Conservation (phyloP, 2,888 invertebrate species). For the Agrochola lota region DNA sequence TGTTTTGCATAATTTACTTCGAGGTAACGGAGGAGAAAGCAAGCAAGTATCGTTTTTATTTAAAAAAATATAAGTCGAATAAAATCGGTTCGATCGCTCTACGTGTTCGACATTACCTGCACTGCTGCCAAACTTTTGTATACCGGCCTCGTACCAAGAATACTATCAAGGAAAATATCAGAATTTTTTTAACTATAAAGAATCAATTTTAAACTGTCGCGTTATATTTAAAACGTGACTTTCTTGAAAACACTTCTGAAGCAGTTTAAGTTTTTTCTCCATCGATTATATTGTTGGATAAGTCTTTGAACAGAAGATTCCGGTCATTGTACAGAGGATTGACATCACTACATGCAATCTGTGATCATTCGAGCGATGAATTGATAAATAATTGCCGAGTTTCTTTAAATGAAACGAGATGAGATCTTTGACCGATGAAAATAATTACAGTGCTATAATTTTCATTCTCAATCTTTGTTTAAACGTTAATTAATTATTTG, state of each 20-base stretch:
- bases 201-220: constrained; percentile 17
- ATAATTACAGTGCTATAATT: no score
- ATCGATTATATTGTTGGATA: constrained; percentile 53
- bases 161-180: constrained; percentile 32
- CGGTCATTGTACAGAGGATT: constrained; percentile 73
- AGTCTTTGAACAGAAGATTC: constrained; percentile 68
- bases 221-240: constrained; percentile 35
- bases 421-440: constrained; percentile 18
- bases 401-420: constrained; percentile 35
- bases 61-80: background rate
- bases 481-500: no score
- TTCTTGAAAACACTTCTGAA: constrained; percentile 9
- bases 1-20: constrained; percentile 49
- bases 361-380: constrained; percentile 69
- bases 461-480: no score
- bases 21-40: constrained; percentile 40
- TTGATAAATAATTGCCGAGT: constrained; percentile 38
- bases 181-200: constrained; percentile 13
- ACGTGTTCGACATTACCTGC: constrained; percentile 4
- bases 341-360: constrained; percentile 74
- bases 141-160: constrained; percentile 17
- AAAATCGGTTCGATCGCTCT: background rate
- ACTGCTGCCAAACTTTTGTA: constrained; percentile 24
- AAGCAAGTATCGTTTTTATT: constrained; percentile 5
- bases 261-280: constrained; percentile 8